These are phyloP conservation scores for Vulpes ferrilata DNA, from an alignment of 2,113 vertebrate genomes.

Conservation along the genomic window DNA sequence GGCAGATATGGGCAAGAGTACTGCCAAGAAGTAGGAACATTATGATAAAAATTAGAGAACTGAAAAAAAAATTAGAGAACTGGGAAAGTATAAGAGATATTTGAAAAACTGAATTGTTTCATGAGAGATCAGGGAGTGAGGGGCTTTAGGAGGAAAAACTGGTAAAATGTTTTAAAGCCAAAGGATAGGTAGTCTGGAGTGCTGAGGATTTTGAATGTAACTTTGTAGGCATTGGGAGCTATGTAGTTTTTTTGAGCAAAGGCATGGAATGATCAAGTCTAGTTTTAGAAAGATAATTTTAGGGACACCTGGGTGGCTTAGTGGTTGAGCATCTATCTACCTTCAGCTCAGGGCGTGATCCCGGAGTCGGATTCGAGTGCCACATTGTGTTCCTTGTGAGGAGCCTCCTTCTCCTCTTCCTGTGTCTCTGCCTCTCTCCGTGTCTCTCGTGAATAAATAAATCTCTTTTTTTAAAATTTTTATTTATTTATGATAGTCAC, in stretches of 20 bases:
- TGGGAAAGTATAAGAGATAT: not conserved
- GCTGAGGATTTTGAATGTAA: not conserved
- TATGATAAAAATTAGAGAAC: not conserved
- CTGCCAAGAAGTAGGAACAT: not conserved
- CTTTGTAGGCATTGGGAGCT: not conserved
- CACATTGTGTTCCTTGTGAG: no score
- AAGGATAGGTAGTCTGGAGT: not conserved
- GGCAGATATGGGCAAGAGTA: not conserved
- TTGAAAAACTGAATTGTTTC: constrained; percentile 10
- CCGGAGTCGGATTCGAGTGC: no score
- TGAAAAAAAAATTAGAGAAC: not conserved
- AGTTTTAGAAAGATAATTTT: not conserved
- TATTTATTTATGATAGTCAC: no score
- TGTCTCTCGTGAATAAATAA: no score
- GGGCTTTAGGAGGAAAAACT: not conserved
- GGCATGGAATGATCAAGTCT: not conserved
- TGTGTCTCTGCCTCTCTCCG: no score
- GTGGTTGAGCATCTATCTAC: no score
- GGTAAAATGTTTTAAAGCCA: not conserved
- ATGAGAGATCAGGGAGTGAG: not conserved
- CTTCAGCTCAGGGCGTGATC: no score
- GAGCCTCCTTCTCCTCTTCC: no score
- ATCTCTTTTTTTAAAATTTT: no score
- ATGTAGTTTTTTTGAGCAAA: not conserved
- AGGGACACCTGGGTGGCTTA: no score